phyloP scores from a whole-genome alignment of 23 tunicate species.

The Aplidium turbinatum region DNA sequence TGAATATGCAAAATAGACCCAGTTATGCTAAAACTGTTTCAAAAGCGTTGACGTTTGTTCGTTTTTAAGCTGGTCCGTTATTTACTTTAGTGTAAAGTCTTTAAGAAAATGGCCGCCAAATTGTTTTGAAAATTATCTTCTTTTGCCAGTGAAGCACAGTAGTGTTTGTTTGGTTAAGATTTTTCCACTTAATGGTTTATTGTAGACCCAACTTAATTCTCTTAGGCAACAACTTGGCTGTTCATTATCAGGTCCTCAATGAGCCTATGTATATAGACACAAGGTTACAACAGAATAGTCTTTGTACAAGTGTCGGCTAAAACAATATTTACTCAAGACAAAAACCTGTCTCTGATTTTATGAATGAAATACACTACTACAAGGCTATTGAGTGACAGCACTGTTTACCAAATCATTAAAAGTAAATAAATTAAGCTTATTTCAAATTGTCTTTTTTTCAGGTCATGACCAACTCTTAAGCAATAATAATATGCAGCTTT shows the following conservation, averaged over 20 bases:
- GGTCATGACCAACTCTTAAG: too few species aligned
- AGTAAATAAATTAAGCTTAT: neutral
- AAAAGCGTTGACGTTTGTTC: too few species aligned
- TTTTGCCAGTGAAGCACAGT: neutral
- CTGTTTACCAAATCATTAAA: neutral
- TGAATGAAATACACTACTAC: too few species aligned
- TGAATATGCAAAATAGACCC: too few species aligned
- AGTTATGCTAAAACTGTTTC: too few species aligned
- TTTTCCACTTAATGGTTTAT: neutral
- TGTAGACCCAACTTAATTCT: neutral
- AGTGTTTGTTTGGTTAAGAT: conserved; percentile 20
- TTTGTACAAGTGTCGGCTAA: neutral
- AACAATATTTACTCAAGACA: conserved; percentile 10
- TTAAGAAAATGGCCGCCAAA: too few species aligned
- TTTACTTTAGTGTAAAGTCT: too few species aligned
- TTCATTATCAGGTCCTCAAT: neutral
- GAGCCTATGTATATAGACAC: conserved; percentile 36
- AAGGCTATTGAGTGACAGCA: too few species aligned
- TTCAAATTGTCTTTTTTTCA: neutral
- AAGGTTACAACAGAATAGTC: conserved; percentile 1
- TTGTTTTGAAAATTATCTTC: neutral
- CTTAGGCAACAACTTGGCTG: neutral
- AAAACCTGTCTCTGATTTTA: too few species aligned
- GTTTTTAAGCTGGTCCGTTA: too few species aligned
- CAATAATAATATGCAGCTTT: too few species aligned